phyloP scores from a whole-genome alignment of 1,140 invertebrate genomes.

The Drosophila lowei region DNA sequence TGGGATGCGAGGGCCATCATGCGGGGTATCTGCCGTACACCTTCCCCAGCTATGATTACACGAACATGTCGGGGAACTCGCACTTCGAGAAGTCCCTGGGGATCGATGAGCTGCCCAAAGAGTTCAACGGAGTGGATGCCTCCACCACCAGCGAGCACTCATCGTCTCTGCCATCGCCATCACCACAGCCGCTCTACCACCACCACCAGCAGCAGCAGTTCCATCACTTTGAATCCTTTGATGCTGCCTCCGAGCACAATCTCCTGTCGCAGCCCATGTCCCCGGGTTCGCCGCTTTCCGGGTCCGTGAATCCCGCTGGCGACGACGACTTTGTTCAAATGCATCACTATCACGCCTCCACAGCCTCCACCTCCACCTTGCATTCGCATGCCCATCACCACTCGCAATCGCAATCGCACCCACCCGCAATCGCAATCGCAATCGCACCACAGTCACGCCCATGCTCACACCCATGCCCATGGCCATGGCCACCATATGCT shows the following conservation, averaged over 20 bases:
- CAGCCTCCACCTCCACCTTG: conserved; percentile 19
- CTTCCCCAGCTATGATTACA: conserved; percentile 80
- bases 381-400: conserved; percentile 39
- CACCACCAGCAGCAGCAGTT: conserved; percentile 36
- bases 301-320: conserved; percentile 68
- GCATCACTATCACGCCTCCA: conserved; percentile 63
- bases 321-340: conserved; percentile 64
- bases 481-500: conserved; percentile 26
- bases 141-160: conserved; percentile 76
- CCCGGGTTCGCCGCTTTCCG: conserved; percentile 62
- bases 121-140: conserved; percentile 48
- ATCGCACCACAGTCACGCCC: conserved; percentile 46
- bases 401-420: conserved; percentile 37
- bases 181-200: conserved; percentile 45
- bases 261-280: conserved; percentile 70
- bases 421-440: too few relatives aligned
- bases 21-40: conserved; percentile 71
- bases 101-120: conserved; percentile 73
- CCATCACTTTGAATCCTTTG: conserved; percentile 76
- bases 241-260: conserved; percentile 76
- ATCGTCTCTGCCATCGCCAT: conserved; percentile 66
- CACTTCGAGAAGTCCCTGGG: conserved; percentile 75
- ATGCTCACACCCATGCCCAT: conserved; percentile 25
- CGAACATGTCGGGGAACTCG: conserved; percentile 79
- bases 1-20: conserved; percentile 72